Base-by-base conservation (phyloP, 2,888 invertebrate species). In the Leptarthrus brevirostris region DNA sequence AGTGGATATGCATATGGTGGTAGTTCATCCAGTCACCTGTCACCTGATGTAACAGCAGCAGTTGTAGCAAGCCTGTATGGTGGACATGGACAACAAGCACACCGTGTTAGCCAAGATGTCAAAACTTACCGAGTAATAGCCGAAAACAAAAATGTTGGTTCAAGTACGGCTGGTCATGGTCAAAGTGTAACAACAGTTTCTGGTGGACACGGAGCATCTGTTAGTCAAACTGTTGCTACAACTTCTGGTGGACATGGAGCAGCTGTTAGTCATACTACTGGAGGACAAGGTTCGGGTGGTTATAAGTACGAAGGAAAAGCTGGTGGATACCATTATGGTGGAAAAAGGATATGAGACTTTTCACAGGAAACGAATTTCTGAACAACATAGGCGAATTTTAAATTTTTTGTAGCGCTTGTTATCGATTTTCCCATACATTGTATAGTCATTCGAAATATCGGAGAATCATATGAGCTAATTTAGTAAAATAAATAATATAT, bases 11-110 rank as follows among this genome's bases (percentile, higher is more conserved):
- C 40, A 12, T 12, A 40, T n/a, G n/a, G 40, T 40, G 40, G 40
- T 3, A 5, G 4, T 5, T 30, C 30, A 30, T 26, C 24, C 12
- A 16, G 6, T 36, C 58, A n/a, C 1, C 36, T 58, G 2, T 40
- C 36, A 8, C 34, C 18, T 6, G 36, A 18, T n/a, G 36, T 36
- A 12, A 58, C 36, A 12, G 58, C 58, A 10, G 58, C 34, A 8
- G 18, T 58, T 58, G 58, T 58, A 12, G 58, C 58, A 18, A 58
- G 58, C 26, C 58, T 58, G 18, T 36, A 58, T 58, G 58, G 18
- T 58, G 58, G 58, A 34, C 56, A 56, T 36, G 36, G 36, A 36
- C 58, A 36, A 40, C 30, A 30, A 30, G 30, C 8, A 30, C 30
- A 30, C 8, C 30, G 30, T 30, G 30, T 30, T 30, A 30, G 30